These are phyloP conservation scores for Silurus lanzhouensis DNA, from an alignment of 2,797 vertebrate species.

Conservation along the genomic window DNA sequence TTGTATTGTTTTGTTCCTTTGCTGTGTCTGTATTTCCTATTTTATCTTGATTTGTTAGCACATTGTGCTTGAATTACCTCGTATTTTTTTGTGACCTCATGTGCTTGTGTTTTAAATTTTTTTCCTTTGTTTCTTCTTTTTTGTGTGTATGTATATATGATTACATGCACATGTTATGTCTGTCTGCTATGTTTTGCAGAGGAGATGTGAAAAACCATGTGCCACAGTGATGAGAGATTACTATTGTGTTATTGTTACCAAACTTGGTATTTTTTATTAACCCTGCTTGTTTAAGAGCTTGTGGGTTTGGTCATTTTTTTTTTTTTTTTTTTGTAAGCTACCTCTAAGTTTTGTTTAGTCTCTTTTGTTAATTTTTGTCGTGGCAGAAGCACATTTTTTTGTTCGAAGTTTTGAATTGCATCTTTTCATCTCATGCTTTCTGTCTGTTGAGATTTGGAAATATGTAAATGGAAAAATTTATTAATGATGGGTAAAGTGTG, in stretches of 20 bases:
- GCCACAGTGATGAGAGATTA: conserved; percentile 70
- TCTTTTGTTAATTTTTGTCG: conserved; percentile 61
- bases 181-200: conserved; percentile 43
- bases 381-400: conserved; percentile 75
- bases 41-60: conserved; percentile 81
- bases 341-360: conserved; percentile 82
- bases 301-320: conserved; percentile 72
- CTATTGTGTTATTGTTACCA: conserved; percentile 81
- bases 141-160: conserved; percentile 60
- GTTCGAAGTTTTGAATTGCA: conserved; percentile 76
- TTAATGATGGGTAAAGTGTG: conserved; percentile 65
- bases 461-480: conserved; percentile 69
- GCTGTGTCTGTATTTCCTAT: conserved; percentile 71
- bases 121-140: conserved; percentile 62
- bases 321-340: conserved; percentile 81
- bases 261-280: conserved; percentile 80
- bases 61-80: conserved; percentile 99
- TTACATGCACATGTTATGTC: conserved; percentile 38
- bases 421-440: conserved; percentile 82
- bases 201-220: conserved; percentile 65
- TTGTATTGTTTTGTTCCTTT: conserved; percentile 66
- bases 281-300: conserved; percentile 73
- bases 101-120: conserved; percentile 78
- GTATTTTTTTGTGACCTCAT: conserved; percentile 92
- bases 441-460: conserved; percentile 71